Base-by-base conservation (phyloP, 2,888 invertebrate species). In the Nymphalis urticae region DNA sequence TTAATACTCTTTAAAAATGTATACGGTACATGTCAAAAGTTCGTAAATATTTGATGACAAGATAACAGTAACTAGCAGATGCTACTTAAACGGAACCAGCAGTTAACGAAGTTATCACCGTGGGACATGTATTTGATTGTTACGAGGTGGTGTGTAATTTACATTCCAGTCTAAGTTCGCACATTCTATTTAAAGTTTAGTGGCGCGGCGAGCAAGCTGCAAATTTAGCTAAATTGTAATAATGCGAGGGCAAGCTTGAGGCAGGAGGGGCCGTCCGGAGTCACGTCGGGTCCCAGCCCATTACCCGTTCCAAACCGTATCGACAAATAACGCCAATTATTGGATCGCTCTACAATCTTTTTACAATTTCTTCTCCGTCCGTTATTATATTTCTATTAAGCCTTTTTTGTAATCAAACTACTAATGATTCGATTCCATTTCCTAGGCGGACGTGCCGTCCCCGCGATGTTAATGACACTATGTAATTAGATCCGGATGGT, bases 381-480 rank as follows among this genome's bases (percentile, higher is more conserved):
- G 92, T 92, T 92, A 92, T 92, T 92, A 92, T 92, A 90, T 92
- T 92, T 92, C 92, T 92, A 92, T 92, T 92, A 92, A 92, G 92
- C 90, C 91, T 91, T 92, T 92, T 92, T 92, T 91, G 91, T 92
- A 92, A 92, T 92, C 92, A 91, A 90, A 92, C 91, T 89, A 89
- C 92, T 92, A 92, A 92, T 92, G 92, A 92, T 92, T 92, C 92
- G 92, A 92, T 92, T 91, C 92, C 92, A 92, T 91, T 92, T 91
- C 92, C 92, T 90, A 91, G 88, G 84, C 92, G 91, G 91, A 92
- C 92, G 92, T 90, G 92, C 90, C 89, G 88, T 88, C 90, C 87
- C 87, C 85, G 82, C 82, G 82, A 88, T 89, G 90, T 88, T 92
- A 92, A 92, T 92, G 92, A 91, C 91, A 88, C 88, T 82, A 83